Evolutionary conservation across 1,140 invertebrate genomes (phyloP), one percentile per base, ranked within the genome.

Genomic region (Pachyrhynchus sulphureomaculatus): DNA sequence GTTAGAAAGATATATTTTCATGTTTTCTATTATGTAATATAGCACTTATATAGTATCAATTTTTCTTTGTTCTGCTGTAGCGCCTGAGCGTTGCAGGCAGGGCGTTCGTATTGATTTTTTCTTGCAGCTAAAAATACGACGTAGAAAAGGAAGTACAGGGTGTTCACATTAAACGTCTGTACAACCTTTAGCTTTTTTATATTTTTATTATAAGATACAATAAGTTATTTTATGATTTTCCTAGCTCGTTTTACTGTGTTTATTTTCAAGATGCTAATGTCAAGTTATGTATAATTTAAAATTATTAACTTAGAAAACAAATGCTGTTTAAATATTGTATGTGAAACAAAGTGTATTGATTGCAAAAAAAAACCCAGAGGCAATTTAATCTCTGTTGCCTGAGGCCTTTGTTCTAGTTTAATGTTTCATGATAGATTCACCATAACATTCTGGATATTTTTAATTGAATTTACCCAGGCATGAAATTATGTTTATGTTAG

Each of bases 51-150:
- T 39, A 29, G 49, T 51, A 59, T 68, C 52, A 26, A 39, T 61
- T 65, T 66, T 59, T 65, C 64, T 62, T 64, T 55, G 65, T 66
- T 63, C 64, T 23, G 24, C 34, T 36, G 55, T 33, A 48, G 55
- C 55, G 55, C 45, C 55, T 39, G 47, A 20, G 57, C 57, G 48
- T 48, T 49, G 29, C 48, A 6, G 29, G 37, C 57, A 52, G 47
- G 56, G 36, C 18, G 29, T 29, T 54, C 15, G 42, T 53, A 60
- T 60, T 53, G 57, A 60, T 60, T 60, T 60, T 58, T 60, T 60
- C 15, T 48, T 48, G 56, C 56, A 59, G 56, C 56, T 32, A 48
- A 49, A 59, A 59, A 59, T 49, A 49, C 37, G 44, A 51, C 56
- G 44, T 34, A 48, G 55, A 49, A 45, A n/a, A 9, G n/a, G 24